Evolutionary conservation across 2,797 vertebrate genomes (phyloP), one percentile per base, ranked within the genome.

Genomic region (Aeoliscus strigatus): DNA sequence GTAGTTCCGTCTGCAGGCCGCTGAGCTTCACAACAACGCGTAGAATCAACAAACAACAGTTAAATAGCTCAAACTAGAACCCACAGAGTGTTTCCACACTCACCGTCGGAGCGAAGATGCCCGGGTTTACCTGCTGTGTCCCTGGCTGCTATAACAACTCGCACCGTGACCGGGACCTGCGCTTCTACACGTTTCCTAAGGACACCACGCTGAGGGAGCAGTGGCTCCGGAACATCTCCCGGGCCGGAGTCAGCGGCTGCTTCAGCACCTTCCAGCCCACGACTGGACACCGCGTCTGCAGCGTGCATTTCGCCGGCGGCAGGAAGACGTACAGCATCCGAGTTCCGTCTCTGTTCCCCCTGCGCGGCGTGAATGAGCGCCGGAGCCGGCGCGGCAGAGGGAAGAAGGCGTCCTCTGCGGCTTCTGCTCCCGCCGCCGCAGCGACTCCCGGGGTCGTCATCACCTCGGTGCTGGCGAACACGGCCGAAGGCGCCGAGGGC

Each of bases 101-200:
- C 15, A 31, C 27, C 4, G 37, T 46, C 16, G 27, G 43, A 11
- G 43, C 17, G 45, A 86, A 59, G 63, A 97, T 96, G 94, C 94
- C 94, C 53, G 94, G 94, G 67, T 97, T 97, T 87, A 97, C 93
- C 47, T 97, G 94, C 84, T 97, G 94, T 77, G 94, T 97, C 43
- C 94, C 94, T n/a, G 94, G 94, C 65, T 97, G 94, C 87, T 97
- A 97, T 86, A 97, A 92, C 82, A 97, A 97, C 82, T 97, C 93
- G 35, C 93, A 97, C 60, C 90, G 94, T 64, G 94, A 97, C 84
- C 90, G 94, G 77, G 92, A 94, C 52, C 86, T 90, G 57, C 90
- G 94, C 63, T 97, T 97, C 83, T 97, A 97, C 86, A 96, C 94
- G 33, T 98, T 98, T 76, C 94, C 95, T 10, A 98, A 98, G 86